phyloP scores from a whole-genome alignment of 2,113 vertebrate genomes.

The Brachionichthys hirsutus region DNA sequence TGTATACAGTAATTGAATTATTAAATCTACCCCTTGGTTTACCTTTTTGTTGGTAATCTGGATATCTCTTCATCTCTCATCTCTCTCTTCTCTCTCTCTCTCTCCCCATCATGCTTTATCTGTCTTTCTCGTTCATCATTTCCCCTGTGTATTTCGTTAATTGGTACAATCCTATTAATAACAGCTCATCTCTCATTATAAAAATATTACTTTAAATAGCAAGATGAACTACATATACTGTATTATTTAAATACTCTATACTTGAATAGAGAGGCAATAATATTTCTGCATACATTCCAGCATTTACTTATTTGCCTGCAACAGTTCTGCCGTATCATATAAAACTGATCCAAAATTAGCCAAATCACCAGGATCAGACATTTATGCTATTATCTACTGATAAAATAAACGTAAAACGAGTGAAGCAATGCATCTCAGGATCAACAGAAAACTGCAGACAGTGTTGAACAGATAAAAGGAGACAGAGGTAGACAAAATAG shows the following conservation, averaged over 20 bases:
- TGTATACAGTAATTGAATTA: background rate
- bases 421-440: background rate
- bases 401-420: background rate
- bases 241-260: constrained; percentile 30
- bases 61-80: too few relatives aligned
- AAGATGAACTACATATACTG: constrained; percentile 57
- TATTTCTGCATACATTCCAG: too few relatives aligned
- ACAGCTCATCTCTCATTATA: constrained; percentile 52
- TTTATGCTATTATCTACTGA: background rate
- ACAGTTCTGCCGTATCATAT: too few relatives aligned
- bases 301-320: too few relatives aligned
- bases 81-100: constrained; percentile 18
- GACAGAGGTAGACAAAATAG: background rate
- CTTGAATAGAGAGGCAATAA: too few relatives aligned
- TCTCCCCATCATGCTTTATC: constrained; percentile 37
- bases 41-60: too few relatives aligned
- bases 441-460: background rate
- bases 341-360: background rate
- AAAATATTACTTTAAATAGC: constrained; percentile 47
- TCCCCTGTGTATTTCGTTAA: constrained; percentile 60
- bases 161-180: constrained; percentile 70
- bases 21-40: too few relatives aligned
- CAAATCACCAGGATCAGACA: background rate
- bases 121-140: constrained; percentile 48
- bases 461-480: background rate